Conservation (phyloP, 2,113 vertebrate species). For the Notiomystis cincta region DNA sequence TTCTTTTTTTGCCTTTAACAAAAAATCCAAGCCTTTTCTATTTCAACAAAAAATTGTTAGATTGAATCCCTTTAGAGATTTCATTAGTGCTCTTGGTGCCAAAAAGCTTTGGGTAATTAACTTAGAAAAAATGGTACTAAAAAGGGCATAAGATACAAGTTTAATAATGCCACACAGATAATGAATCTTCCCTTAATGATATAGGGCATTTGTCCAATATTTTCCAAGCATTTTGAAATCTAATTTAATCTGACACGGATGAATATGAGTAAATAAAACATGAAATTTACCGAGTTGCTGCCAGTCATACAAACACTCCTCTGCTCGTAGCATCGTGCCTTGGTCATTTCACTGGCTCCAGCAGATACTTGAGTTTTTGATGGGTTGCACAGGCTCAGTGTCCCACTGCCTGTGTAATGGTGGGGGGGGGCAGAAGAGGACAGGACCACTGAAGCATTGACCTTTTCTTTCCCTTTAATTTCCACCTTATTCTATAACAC, state of each 20-base stretch:
- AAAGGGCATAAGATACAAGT: neutral
- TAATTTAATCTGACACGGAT: slow-evolving; percentile 1
- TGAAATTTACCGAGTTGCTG: neutral
- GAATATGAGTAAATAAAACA: slow-evolving; percentile 2
- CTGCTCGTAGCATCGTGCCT: neutral
- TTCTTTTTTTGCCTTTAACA: neutral
- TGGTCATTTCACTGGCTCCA: neutral
- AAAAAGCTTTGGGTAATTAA: slow-evolving; percentile 9
- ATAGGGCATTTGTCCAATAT: slow-evolving; percentile 1
- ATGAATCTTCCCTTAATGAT: neutral
- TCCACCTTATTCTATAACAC: neutral
- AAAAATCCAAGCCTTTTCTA: neutral
- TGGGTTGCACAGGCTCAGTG: neutral
- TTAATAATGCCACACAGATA: slow-evolving; percentile 5
- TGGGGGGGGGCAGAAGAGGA: neutral
- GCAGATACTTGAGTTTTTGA: neutral
- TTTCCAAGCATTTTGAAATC: neutral
- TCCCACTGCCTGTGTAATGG: neutral
- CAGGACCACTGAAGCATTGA: neutral
- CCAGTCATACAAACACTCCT: neutral
- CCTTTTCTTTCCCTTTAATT: neutral
- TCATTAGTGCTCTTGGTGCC: neutral
- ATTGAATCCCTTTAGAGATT: neutral
- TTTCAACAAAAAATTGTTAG: neutral
- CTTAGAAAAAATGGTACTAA: neutral